Evolutionary conservation across 2,797 vertebrate species (phyloP).

Genomic region (Pelodytes ibericus): DNA sequence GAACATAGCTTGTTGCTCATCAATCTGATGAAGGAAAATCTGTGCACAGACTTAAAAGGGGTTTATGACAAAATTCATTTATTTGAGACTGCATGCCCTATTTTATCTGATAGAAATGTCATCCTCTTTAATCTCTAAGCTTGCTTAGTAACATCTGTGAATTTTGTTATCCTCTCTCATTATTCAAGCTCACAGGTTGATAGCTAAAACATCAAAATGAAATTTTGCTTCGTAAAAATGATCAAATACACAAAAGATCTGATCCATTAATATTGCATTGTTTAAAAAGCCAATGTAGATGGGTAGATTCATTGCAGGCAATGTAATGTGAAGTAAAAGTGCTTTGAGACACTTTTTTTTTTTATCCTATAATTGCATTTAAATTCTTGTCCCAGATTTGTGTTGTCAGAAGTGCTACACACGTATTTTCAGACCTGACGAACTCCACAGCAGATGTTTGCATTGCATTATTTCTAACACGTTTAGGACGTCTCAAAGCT

Average conservation of each 20-base stretch:
- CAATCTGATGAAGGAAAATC: background rate
- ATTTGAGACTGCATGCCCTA: conserved; percentile 4
- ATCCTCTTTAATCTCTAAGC: conserved; percentile 3
- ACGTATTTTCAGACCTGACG: conserved; percentile 75
- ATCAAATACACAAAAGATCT: conserved; percentile 8
- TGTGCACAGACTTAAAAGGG: conserved; percentile 5
- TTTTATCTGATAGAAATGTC: background rate
- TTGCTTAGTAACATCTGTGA: conserved; percentile 5
- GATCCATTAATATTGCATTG: conserved; percentile 24
- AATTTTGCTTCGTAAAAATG: conserved; percentile 16
- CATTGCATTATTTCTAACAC: conserved; percentile 73
- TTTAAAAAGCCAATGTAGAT: background rate
- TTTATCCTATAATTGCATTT: background rate
- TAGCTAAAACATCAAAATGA: conserved; percentile 47
- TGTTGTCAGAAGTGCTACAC: conserved; percentile 67
- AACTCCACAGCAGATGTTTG: conserved; percentile 79
- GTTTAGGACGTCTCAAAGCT: conserved; percentile 43
- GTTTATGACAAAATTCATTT: background rate
- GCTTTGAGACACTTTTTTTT: background rate
- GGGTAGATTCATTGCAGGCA: background rate
- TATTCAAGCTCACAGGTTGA: conserved; percentile 45
- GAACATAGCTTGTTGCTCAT: background rate
- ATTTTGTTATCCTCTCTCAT: conserved; percentile 4
- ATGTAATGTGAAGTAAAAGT: background rate
- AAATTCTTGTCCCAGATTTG: background rate